These are phyloP conservation scores for Epizoanthus illoricatus DNA, from an alignment of 92 coral and sea anemone species.

Conservation along the genomic window DNA sequence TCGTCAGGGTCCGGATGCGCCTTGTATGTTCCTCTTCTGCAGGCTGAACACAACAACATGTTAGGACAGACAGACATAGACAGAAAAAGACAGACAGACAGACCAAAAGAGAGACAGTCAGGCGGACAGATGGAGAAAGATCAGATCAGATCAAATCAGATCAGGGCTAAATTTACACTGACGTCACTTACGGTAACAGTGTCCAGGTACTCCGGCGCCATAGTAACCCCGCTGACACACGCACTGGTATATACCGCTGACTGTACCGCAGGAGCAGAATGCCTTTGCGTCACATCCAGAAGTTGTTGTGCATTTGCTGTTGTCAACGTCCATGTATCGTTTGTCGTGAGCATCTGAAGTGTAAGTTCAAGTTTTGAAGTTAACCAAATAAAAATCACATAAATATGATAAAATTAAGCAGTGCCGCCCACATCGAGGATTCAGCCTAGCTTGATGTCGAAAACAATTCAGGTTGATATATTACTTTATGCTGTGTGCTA, in stretches of 20 bases:
- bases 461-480: no score
- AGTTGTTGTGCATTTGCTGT: slow-evolving; percentile 61
- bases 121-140: background rate
- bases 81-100: background rate
- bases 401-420: background rate
- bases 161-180: background rate
- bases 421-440: no score
- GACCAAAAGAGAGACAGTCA: background rate
- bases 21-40: slow-evolving; percentile 77
- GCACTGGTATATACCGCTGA: slow-evolving; percentile 92
- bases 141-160: background rate
- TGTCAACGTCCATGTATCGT: slow-evolving; percentile 62
- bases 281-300: slow-evolving; percentile 75
- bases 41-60: slow-evolving; percentile 49
- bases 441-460: no score
- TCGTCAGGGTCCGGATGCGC: slow-evolving; percentile 60
- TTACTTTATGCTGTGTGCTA: no score
- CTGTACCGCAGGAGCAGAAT: slow-evolving; percentile 92
- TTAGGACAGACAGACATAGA: background rate
- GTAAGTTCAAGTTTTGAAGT: background rate
- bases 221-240: slow-evolving; percentile 73
- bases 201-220: slow-evolving; percentile 67
- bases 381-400: background rate
- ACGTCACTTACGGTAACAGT: slow-evolving; percentile 74
- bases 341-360: slow-evolving; percentile 84